These are phyloP conservation scores for Paramormyrops kingsleyae DNA, from an alignment of 2,113 vertebrate species.

Conservation along the genomic window DNA sequence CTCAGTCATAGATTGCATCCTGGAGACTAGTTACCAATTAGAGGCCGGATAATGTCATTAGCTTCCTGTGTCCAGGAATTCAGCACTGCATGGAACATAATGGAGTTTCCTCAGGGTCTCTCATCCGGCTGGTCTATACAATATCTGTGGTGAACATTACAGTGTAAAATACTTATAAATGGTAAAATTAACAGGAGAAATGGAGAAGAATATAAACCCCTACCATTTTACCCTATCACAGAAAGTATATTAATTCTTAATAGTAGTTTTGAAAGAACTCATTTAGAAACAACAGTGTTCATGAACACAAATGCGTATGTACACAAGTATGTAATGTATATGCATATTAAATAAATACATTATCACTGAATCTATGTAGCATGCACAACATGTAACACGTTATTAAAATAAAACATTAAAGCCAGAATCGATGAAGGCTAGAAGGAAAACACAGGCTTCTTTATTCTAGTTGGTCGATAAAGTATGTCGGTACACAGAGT, in stretches of 20 bases:
- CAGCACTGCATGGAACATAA: too few species aligned
- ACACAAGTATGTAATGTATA: neutral
- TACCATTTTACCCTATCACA: neutral
- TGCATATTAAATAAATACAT: neutral
- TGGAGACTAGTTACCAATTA: neutral
- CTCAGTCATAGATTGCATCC: neutral
- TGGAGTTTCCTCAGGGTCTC: neutral
- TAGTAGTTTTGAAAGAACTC: neutral
- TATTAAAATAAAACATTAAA: neutral
- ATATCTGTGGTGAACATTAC: neutral
- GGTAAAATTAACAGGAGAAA: neutral
- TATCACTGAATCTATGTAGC: neutral
- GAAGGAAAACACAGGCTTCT: neutral
- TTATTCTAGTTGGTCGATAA: neutral
- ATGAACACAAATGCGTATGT: neutral
- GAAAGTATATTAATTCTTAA: neutral
- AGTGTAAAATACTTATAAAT: neutral
- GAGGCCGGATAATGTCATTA: neutral
- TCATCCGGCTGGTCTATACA: neutral
- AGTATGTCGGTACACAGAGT: neutral
- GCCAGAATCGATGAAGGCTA: neutral
- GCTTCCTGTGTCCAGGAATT: neutral
- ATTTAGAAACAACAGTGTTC: neutral
- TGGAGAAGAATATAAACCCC: neutral
- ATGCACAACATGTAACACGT: neutral